Evolutionary conservation across 1,140 invertebrate genomes (phyloP), one percentile per base, ranked within the genome.

Genomic region (Drosophila erecta): DNA sequence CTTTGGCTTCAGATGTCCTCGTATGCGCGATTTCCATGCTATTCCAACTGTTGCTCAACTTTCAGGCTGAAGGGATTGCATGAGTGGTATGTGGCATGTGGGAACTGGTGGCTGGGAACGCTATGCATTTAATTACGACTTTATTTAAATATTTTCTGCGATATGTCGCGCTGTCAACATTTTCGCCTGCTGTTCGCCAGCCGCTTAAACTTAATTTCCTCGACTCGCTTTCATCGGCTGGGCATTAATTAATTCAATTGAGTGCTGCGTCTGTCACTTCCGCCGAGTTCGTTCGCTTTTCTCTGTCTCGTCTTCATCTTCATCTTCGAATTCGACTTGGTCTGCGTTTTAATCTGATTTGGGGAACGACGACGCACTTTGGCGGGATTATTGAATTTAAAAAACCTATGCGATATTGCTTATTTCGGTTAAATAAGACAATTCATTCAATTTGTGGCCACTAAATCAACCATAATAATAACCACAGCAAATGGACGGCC

Each of bases 401-500:
- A 86, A 62, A 69, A 70, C 64, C 70, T 65, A 50, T 40, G 51
- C 38, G 56, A 67, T 87, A 87, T 87, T 79, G 85, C 75, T 83
- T 87, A 76, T 87, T 83, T 79, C 79, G 84, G 75, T 89, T 87
- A 89, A 89, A 81, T 87, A 87, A 87, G 79, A 87, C 84, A 87
- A 87, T 87, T 87, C 84, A 87, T 87, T 89, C 84, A 87, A 87
- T 87, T 87, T 87, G 84, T 87, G 84, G 84, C 84, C 84, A 89
- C 84, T 87, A 87, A 87, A 87, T 87, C 84, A 87, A 87, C 84
- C 84, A 87, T 84, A 89, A 87, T 87, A 87, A 87, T 87, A 87
- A 89, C 84, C 85, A 89, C 84, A 84, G 84, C 79, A 80, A 84
- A 90, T 81, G 85, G 79, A 71, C 67, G 47, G 33, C 30, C 38